phyloP scores from a whole-genome alignment of 2,888 invertebrate genomes.

The Scelioninae gen. 1 region DNA sequence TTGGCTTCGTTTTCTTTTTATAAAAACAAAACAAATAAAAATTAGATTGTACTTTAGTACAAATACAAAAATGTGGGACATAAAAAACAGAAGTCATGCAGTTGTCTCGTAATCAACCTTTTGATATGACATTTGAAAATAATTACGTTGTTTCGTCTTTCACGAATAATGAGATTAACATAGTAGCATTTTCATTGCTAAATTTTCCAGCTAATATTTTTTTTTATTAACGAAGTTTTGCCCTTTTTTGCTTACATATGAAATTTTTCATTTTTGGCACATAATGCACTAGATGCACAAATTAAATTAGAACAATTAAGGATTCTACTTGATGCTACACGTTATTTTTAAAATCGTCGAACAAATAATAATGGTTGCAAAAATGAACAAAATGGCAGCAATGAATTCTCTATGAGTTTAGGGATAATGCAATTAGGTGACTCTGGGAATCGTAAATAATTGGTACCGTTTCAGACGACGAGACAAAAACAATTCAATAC shows the following conservation, averaged over 20 bases:
- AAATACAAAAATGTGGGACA: not conserved
- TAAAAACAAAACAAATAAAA: too few relatives aligned
- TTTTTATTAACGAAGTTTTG: constrained; percentile 4
- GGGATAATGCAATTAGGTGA: constrained; percentile 53
- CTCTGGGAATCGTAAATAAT: constrained; percentile 52
- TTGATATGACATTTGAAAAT: constrained; percentile 43
- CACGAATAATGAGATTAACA: constrained; percentile 1
- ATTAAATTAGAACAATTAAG: constrained; percentile 15
- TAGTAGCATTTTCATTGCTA: not conserved
- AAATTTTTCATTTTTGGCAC: not conserved
- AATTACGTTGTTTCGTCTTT: constrained; percentile 32
- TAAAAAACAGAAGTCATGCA: constrained; percentile 9
- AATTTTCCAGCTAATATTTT: not conserved
- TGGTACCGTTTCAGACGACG: constrained; percentile 46
- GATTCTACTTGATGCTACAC: constrained; percentile 15
- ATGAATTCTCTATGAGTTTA: constrained; percentile 49
- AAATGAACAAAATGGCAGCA: constrained; percentile 31
- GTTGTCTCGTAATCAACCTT: constrained; percentile 25
- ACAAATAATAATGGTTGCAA: constrained; percentile 32
- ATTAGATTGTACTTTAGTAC: too few relatives aligned
- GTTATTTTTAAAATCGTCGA: constrained; percentile 40
- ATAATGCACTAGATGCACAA: constrained; percentile 7
- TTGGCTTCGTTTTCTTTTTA: constrained; percentile 2
- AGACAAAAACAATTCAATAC: constrained; percentile 61
- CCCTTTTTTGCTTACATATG: not conserved